A percentile compares a stretch with the other conserved stretches of the same genome.
phyloP scores from a whole-genome alignment of 2,113 vertebrate species.

The Shinisaurus crocodilurus region DNA sequence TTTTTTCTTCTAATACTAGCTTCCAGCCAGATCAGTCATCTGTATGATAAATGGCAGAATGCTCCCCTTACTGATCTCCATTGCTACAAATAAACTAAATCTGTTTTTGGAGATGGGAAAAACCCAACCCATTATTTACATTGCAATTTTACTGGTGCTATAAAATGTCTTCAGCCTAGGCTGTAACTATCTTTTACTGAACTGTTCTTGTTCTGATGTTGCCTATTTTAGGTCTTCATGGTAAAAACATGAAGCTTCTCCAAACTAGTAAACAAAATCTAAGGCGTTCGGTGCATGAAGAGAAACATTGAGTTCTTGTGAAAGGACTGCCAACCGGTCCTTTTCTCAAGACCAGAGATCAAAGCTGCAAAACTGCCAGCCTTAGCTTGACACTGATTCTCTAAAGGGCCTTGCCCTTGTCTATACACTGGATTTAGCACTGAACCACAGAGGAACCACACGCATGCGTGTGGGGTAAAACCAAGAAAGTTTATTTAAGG shows the following conservation, averaged over 20 bases:
- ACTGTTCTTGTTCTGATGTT: slow-evolving; percentile 34
- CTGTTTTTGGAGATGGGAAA: slow-evolving; percentile 2
- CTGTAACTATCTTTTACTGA: slow-evolving; percentile 20
- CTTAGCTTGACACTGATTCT: too few relatives aligned
- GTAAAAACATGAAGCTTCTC: not conserved
- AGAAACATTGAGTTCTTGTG: not conserved
- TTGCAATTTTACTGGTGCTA: not conserved
- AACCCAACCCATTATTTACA: not conserved
- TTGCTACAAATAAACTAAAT: slow-evolving; percentile 43
- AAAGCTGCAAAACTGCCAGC: too few relatives aligned
- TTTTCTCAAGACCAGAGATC: too few relatives aligned
- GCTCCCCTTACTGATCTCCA: slow-evolving; percentile 11
- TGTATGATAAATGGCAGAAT: not conserved
- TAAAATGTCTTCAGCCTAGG: slow-evolving; percentile 26
- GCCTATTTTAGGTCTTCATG: slow-evolving; percentile 11
- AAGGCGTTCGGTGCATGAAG: not conserved
- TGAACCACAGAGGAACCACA: too few relatives aligned
- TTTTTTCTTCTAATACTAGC: slow-evolving; percentile 19
- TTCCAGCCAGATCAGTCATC: slow-evolving; percentile 42
- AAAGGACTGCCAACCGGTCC: too few relatives aligned
- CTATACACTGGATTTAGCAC: too few relatives aligned
- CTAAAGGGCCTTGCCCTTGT: too few relatives aligned
- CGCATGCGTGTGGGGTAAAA: too few relatives aligned
- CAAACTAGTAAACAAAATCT: not conserved
- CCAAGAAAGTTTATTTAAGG: too few relatives aligned